Evolutionary conservation across 2,797 vertebrate genomes (phyloP), one percentile per base, ranked within the genome.

Genomic region (Cercopithecus mitis): DNA sequence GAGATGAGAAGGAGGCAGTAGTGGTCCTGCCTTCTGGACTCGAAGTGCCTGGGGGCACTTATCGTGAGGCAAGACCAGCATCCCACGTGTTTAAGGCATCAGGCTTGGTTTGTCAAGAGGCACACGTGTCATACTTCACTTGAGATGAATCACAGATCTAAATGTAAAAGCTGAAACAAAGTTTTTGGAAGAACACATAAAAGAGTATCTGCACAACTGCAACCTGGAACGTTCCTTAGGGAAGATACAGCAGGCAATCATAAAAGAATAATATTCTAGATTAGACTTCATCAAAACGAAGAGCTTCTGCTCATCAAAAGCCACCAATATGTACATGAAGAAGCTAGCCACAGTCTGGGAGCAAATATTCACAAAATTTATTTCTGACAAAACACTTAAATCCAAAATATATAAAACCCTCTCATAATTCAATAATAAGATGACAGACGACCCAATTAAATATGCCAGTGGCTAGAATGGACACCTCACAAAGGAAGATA

Each of bases 331-430:
- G 55, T 33, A 82, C 27, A 77, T 22, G 17, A 79, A 79, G 79
- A 43, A 80, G 39, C 77, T 75, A 96, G 61, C 43, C 67, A 90
- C 39, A 82, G 90, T 70, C 43, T 64, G 58, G 39, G 76, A 84
- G 76, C 36, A 90, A 75, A 83, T 64, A 52, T 41, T 93, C 77
- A 85, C 55, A 61, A 61, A 77, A 86, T 30, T 64, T 36, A 92
- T 73, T 64, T 57, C 43, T 45, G 57, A 94, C 80, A 92, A 96
- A 90, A 43, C 36, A 90, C 50, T 47, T 83, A 41, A 90, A 86
- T 39, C 39, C 22, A 89, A 57, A 89, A 70, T 39, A 88, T 61
- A 55, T 55, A 43, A 96, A 92, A 39, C 90, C 75, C 17, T 64
- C 30, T 50, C 22, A 30, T 15, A 92, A 79, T 57, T 87, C 76